Evolutionary conservation across 2,797 vertebrate genomes (phyloP), one percentile per base, ranked within the genome.

Genomic region (Gallirallus australis): DNA sequence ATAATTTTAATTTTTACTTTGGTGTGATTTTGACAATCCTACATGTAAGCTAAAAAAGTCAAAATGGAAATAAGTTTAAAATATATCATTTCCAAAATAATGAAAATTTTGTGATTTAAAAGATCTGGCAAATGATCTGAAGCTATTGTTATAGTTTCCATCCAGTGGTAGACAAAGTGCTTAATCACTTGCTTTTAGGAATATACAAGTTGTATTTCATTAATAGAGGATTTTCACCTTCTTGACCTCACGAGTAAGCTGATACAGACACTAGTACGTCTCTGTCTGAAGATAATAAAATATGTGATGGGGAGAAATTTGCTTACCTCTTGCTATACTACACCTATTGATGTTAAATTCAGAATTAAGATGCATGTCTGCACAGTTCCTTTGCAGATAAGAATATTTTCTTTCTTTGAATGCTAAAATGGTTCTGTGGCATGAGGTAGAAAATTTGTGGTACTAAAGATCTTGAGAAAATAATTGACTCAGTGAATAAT

Each of bases 401-500:
- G 27, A 80, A 50, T 54, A 48, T 19, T 81, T 90, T 91, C 40
- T 72, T 93, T 80, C 65, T 65, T 80, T 93, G 75, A 90, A 66
- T 90, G 65, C 48, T 94, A 80, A 94, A 94, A 71, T 33, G 45
- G 20, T 53, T 85, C 35, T 2, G 0, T 76, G 53, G 64, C 79
- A 86, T 45, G 37, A 91, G 72, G 89, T 69, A 84, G 70, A 86
- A 90, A 83, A 89, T 37, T 75, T 86, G 78, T 80, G 80, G 79
- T 93, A 90, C 82, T 79, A 90, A 95, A 94, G 57, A 89, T 56
- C 59, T 82, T 0, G 0, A 89, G 92, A 96, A 96, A 95, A 94
- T 95, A 96, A 97, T 95, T 94, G 94, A 95, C 53, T 96, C 11
- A n/a, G 82, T 96, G 85, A 96, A 97, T 91, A 96, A 96, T 96